A percentile compares a stretch with the other conserved stretches of the same genome.
phyloP scores from a whole-genome alignment of 2,113 vertebrate species.

The Arothron firmamentum region DNA sequence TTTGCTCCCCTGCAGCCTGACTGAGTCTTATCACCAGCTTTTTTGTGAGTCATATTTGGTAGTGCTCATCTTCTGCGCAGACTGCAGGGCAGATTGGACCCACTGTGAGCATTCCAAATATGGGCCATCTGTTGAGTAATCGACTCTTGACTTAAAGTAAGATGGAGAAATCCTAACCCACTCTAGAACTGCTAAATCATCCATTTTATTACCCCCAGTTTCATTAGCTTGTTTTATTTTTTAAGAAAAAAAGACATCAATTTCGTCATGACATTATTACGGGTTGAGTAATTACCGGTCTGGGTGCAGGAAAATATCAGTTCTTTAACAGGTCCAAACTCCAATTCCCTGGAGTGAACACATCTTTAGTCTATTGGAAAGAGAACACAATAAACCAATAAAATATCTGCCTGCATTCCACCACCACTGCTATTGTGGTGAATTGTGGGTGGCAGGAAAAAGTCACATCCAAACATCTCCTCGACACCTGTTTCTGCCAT shows the following conservation, averaged over 20 bases:
- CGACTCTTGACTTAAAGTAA: slow-evolving; percentile 16
- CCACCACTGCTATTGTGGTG: background rate
- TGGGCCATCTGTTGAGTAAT: slow-evolving; percentile 27
- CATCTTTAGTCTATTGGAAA: too few species aligned
- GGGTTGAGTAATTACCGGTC: too few species aligned
- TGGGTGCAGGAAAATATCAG: too few species aligned
- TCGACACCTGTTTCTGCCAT: background rate
- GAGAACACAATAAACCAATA: background rate
- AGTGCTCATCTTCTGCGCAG: slow-evolving; percentile 1
- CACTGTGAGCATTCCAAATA: slow-evolving; percentile 17
- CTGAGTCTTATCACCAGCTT: slow-evolving; percentile 4
- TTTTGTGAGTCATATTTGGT: slow-evolving; percentile 26
- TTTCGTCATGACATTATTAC: too few species aligned
- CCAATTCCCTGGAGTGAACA: too few species aligned
- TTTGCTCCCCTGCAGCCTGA: background rate
- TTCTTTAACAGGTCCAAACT: too few species aligned
- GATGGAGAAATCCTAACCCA: slow-evolving; percentile 2
- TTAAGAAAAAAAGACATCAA: too few species aligned
- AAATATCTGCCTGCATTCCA: background rate
- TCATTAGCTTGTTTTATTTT: too few species aligned
- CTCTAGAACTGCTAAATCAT: background rate
- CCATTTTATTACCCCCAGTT: too few species aligned
- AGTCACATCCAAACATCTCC: background rate
- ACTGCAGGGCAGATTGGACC: slow-evolving; percentile 10
- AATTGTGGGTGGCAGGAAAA: background rate